Base-by-base conservation (phyloP, 2,888 invertebrate species). In the Lycophotia porphyrea region DNA sequence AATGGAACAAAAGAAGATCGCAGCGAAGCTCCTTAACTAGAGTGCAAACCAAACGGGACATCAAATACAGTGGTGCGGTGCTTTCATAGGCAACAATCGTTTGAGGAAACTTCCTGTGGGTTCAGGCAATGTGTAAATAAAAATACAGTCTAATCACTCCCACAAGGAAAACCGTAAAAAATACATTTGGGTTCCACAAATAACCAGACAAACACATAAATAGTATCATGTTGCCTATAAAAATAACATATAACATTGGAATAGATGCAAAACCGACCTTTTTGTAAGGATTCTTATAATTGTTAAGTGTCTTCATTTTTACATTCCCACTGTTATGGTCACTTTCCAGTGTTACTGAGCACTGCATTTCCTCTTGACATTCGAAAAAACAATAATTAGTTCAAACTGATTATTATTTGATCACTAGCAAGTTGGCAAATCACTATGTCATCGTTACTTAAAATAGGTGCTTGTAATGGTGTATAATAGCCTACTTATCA, bases 361-460 rank as follows among this genome's bases (percentile, higher is more conserved):
- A 95, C 96, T 96, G 95, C 96, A 96, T 96, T 92, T 94, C 94
- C 93, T 94, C 95, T 96, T 96, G 93, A 93, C 86, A 91, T 90
- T 90, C 89, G 89, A 94, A 93, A 94, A 94, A 94, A 93, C 86
- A 93, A 89, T 90, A 75, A 90, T 88, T 87, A 90, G 87, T 90
- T 87, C 78, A 85, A 63, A 84, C 82, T 82, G 80, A 82, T 82
- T 80, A 80, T 81, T 78, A 84, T 86, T 81, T 85, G 60, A 84
- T 80, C 81, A 79, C 68, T 74, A 81, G 58, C 49, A 71, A 73
- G 64, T 83, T 80, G 34, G 71, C 71, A 79, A 78, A 78, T 73
- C 66, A 71, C 24, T 81, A 69, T 78, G 81, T 78, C 71, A 71
- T 78, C n/a, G 65, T 80, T 72, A 80, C 72, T 78, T 61, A 34